Evolutionary conservation across 92 coral and sea anemone genomes (phyloP), one percentile per base, ranked within the genome.

Genomic region (Plumapathes pennacea): DNA sequence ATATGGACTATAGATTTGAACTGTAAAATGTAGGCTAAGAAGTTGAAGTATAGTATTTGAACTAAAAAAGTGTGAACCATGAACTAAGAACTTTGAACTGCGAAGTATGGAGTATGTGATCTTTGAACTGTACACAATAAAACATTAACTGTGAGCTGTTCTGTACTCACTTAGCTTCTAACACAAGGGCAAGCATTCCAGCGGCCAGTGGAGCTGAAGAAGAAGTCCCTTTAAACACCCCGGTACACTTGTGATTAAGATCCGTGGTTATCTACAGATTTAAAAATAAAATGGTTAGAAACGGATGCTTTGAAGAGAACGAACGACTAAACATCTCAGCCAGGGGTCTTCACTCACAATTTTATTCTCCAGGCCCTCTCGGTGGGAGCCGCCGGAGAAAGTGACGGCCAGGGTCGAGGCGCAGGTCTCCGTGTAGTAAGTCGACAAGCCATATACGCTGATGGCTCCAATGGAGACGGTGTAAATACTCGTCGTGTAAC

Each of bases 381-480:
- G 69, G 47, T 86, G 95, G 32, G 95, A 86, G 27, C 90, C 95
- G 45, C 95, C 95, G 44, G 95, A 86, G 53, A 86, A 86, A 4
- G 95, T 86, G 25, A 86, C 95, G 3, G 89, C 95, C 46, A 86
- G 46, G 5, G 95, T 86, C 23, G 95, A 86, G 2, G 95, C 88
- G 39, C 95, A 86, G 10, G 89, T 77, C 49, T 86, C 95, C 1
- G 95, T 82, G 40, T 86, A 86, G 54, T 86, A 86, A 9, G 95
- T 86, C 0, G 95, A 86, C 15, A 86, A 72, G 4, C 95, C 95
- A 40, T 86, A 89, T 10, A 76, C 89, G 43, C 95, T 82, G 48
- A 86, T 86, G 42, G 95, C 95, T 5, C 95, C 95, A 22, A 86
- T 78, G 5, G 95, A 86, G 14, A 86, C 65, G 10, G 95, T 86